phyloP scores from a whole-genome alignment of 1,140 invertebrate genomes.

The Chironomus tepperi region DNA sequence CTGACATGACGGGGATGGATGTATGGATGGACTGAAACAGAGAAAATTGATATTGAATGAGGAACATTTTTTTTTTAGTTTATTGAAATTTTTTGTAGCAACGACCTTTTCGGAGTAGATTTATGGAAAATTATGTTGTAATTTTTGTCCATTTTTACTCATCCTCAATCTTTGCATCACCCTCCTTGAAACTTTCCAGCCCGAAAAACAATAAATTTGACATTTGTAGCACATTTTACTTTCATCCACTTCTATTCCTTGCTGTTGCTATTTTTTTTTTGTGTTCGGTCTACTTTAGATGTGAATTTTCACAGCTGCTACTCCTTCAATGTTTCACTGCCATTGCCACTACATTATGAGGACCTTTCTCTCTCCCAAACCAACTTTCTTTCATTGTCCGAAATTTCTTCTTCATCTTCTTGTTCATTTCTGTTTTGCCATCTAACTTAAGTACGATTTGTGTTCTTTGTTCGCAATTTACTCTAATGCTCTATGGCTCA shows the following conservation, averaged over 20 bases:
- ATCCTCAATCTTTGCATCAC: neutral
- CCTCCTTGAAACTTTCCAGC: neutral
- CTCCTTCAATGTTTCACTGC: neutral
- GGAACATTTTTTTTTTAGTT: too few relatives aligned
- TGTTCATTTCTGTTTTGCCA: neutral
- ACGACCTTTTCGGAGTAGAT: neutral
- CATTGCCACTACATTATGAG: too few relatives aligned
- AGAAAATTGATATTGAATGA: too few relatives aligned
- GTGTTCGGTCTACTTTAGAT: neutral
- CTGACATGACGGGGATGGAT: too few relatives aligned
- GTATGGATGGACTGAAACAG: too few relatives aligned
- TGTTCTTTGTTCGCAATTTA: neutral
- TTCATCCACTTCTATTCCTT: neutral
- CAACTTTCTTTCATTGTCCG: too few relatives aligned
- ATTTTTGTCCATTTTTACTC: too few relatives aligned
- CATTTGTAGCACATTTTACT: conserved; percentile 19
- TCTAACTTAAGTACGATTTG: neutral
- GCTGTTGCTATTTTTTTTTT: too few relatives aligned
- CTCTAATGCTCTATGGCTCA: neutral
- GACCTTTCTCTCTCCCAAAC: neutral
- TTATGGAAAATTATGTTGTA: conserved; percentile 17
- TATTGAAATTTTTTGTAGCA: too few relatives aligned
- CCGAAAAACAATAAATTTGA: conserved; percentile 10
- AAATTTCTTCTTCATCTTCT: neutral
- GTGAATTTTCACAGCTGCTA: neutral